Evolutionary conservation across 2,113 vertebrate species (phyloP).

Genomic region (Conger conger): DNA sequence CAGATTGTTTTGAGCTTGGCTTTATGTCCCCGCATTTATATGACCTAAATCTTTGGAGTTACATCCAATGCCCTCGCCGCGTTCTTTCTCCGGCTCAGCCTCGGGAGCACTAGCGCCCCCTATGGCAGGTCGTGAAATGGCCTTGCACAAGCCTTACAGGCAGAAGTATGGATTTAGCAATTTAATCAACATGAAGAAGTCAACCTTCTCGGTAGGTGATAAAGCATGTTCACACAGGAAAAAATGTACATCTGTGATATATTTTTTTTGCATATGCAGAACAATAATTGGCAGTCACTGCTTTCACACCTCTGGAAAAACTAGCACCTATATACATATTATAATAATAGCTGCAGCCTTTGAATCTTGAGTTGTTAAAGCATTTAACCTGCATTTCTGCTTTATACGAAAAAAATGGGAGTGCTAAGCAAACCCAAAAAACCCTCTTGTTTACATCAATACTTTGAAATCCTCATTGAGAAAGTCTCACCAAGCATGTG

Average conservation of each 20-base stretch:
- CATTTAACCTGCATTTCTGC: background rate
- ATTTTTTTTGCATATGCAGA: background rate
- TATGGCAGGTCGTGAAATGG: background rate
- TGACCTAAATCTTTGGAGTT: background rate
- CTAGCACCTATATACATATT: background rate
- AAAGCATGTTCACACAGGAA: slow-evolving; percentile 1
- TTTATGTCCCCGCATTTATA: background rate
- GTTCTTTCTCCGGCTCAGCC: background rate
- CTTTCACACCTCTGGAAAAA: slow-evolving; percentile 6
- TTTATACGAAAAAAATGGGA: background rate
- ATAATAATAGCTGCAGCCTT: background rate
- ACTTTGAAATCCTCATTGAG: background rate
- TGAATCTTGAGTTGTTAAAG: background rate
- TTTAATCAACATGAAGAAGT: background rate
- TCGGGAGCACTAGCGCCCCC: background rate
- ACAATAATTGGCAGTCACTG: slow-evolving; percentile 6
- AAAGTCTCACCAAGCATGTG: background rate
- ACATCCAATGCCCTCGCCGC: background rate
- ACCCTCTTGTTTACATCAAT: background rate
- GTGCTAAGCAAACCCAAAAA: background rate
- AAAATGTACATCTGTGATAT: slow-evolving; percentile 3
- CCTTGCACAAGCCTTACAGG: background rate
- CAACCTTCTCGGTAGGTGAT: slow-evolving; percentile 3
- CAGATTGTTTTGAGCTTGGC: background rate
- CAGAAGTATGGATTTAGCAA: background rate